A percentile compares a stretch with the other conserved stretches of the same genome.
These are phyloP conservation scores for Hirtodrosophila duncani DNA, from an alignment of 2,888 invertebrate genomes.

Conservation along the genomic window DNA sequence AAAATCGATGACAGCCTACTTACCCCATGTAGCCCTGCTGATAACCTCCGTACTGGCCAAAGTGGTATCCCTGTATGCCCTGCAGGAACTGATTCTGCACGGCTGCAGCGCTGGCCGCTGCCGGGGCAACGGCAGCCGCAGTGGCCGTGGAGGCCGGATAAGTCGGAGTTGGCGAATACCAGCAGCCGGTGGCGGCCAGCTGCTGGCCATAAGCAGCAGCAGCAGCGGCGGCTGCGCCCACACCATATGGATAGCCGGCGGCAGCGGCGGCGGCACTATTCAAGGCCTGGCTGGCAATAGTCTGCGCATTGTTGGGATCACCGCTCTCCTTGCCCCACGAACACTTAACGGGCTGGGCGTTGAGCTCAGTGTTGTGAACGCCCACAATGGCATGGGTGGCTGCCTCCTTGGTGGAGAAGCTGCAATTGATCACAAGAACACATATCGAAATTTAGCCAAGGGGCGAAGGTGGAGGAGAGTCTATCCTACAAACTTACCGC, in stretches of 20 bases:
- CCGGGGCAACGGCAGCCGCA: constrained; percentile 81
- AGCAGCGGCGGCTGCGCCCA: constrained; percentile 79
- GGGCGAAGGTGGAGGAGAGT: no score
- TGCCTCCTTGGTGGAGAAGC: constrained; percentile 99
- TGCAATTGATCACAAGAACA: constrained; percentile 74
- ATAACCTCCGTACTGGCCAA: constrained; percentile 92
- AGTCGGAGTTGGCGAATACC: constrained; percentile 89
- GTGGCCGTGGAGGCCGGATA: constrained; percentile 81
- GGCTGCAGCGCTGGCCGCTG: constrained; percentile 84
- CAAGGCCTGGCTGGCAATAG: constrained; percentile 81
- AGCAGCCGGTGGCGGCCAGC: constrained; percentile 88
- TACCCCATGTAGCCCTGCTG: constrained; percentile 96
- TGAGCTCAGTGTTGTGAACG: constrained; percentile 97
- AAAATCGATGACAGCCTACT: constrained; percentile 72
- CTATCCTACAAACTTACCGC: constrained; percentile 81
- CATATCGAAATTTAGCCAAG: not conserved
- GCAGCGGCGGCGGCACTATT: constrained; percentile 79
- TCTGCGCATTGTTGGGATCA: constrained; percentile 91
- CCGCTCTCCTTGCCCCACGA: constrained; percentile 99
- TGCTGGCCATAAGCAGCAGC: constrained; percentile 86
- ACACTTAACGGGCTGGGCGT: constrained; percentile 97
- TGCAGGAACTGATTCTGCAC: constrained; percentile 92
- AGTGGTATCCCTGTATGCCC: constrained; percentile 91
- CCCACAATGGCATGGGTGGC: constrained; percentile 98
- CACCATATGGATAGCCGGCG: constrained; percentile 79